Evolutionary conservation across 2,888 invertebrate genomes (phyloP), one percentile per base, ranked within the genome.

Genomic region (Pasiphila rectangulata): DNA sequence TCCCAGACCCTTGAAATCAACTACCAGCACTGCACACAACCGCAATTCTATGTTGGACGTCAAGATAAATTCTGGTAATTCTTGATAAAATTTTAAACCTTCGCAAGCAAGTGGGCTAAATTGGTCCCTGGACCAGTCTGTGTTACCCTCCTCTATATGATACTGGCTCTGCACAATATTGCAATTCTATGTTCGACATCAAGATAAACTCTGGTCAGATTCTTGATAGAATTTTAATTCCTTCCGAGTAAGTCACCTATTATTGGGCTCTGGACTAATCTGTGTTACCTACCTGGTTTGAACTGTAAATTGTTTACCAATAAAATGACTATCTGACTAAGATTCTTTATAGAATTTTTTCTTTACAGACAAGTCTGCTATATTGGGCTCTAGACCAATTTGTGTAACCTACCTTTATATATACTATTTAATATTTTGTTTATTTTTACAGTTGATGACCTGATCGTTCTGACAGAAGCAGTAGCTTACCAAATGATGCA

Each of bases 381-480:
- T n/a, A n/a, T n/a, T n/a, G n/a, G n/a, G n/a, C n/a, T n/a, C n/a
- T n/a, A n/a, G n/a, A n/a, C n/a, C n/a, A n/a, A n/a, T n/a, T n/a
- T n/a, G n/a, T n/a, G n/a, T n/a, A n/a, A n/a, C n/a, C n/a, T n/a
- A n/a, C n/a, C n/a, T n/a, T n/a, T 13, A 6, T 4, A 19, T 19
- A 19, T 19, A 13, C 1, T 29, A 29, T 12, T 24, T 20, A 15
- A 35, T 41, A 16, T 36, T 3, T 34, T 9, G 24, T 10, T 35
- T 30, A 42, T 57, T 38, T 65, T 90, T 90, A 56, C 90, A 92
- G 95, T 95, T 68, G 95, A 96, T 89, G 94, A 94, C 81, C 90
- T 96, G 59, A 93, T 96, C 81, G 93, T 93, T 76, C 90, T 95
- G 72, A 94, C 95, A 65, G 96, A 96, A 83, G 93, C 92, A 76